phyloP scores from a whole-genome alignment of 2,888 invertebrate genomes.

The Prionchulus punctatus region DNA sequence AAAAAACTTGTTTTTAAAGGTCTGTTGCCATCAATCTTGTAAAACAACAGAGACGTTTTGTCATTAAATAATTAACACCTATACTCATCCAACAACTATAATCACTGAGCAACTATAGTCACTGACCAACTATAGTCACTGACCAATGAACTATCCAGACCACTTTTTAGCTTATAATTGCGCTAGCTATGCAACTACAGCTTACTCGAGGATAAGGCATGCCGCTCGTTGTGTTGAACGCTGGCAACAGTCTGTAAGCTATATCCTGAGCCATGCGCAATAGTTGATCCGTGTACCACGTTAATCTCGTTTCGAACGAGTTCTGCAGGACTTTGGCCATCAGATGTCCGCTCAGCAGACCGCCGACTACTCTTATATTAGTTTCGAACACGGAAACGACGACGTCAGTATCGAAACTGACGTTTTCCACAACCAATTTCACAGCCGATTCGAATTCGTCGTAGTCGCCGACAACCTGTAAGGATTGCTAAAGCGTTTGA shows the following conservation, averaged over 20 bases:
- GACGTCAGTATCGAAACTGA: slow-evolving; percentile 79
- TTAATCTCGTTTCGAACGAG: slow-evolving; percentile 40
- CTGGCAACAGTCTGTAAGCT: slow-evolving; percentile 77
- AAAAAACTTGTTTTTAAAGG: no score
- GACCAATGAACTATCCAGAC: no score
- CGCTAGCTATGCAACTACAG: no score
- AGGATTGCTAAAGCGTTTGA: no score
- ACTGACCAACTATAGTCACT: no score
- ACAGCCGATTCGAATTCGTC: slow-evolving; percentile 84
- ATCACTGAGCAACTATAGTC: no score
- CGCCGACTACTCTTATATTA: slow-evolving; percentile 91
- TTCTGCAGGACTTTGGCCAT: slow-evolving; percentile 63
- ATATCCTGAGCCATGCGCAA: slow-evolving; percentile 76
- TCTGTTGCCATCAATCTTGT: no score
- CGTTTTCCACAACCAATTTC: slow-evolving; percentile 63
- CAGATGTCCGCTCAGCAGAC: slow-evolving; percentile 77
- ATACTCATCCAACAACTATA: no score
- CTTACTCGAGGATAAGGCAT: slow-evolving; percentile 81
- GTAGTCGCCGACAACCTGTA: slow-evolving; percentile 72
- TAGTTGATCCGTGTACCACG: slow-evolving; percentile 55
- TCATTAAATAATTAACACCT: no score
- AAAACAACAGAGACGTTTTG: no score
- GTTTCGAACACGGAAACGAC: slow-evolving; percentile 95
- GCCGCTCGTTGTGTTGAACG: slow-evolving; percentile 92
- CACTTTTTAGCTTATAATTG: no score